A percentile compares a stretch with the other conserved stretches of the same genome.
Evolutionary conservation across 2,113 vertebrate genomes (phyloP).

Genomic region (Haplotaxodon microlepis): DNA sequence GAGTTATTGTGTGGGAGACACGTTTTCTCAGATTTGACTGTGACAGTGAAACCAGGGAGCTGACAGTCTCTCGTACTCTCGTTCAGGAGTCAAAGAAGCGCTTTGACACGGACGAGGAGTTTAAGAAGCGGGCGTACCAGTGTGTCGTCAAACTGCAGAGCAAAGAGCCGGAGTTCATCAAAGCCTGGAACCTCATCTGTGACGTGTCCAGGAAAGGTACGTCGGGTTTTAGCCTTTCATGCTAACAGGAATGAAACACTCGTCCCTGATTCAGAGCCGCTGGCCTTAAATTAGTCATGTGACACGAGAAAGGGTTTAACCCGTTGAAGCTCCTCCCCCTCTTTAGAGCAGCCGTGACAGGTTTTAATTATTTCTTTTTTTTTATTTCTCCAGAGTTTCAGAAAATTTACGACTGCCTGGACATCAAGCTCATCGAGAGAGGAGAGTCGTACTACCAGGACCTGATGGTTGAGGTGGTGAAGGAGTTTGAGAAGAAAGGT

Average conservation of each 20-base stretch:
- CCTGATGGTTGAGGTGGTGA: conserved; percentile 82
- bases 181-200: conserved; percentile 93
- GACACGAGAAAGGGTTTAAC: fast-evolving
- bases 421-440: conserved; percentile 79
- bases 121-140: conserved; percentile 91
- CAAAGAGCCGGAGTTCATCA: conserved; percentile 86
- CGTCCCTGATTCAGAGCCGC: fast-evolving
- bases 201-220: conserved; percentile 88
- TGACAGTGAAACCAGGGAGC: fast-evolving
- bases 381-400: conserved; percentile 80
- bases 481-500: conserved; percentile 75
- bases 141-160: conserved; percentile 94
- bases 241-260: neutral
- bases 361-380: neutral
- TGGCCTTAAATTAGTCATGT: neutral
- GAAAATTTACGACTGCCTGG: conserved; percentile 87
- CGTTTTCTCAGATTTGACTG: neutral
- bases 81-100: conserved; percentile 89
- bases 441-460: conserved; percentile 94
- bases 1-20: neutral
- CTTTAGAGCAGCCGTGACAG: fast-evolving
- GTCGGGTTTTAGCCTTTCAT: neutral
- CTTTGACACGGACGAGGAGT: conserved; percentile 92
- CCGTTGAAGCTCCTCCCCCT: fast-evolving
- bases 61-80: neutral